Conservation (phyloP, 1,140 invertebrate species). For the Drosophila simulans region DNA sequence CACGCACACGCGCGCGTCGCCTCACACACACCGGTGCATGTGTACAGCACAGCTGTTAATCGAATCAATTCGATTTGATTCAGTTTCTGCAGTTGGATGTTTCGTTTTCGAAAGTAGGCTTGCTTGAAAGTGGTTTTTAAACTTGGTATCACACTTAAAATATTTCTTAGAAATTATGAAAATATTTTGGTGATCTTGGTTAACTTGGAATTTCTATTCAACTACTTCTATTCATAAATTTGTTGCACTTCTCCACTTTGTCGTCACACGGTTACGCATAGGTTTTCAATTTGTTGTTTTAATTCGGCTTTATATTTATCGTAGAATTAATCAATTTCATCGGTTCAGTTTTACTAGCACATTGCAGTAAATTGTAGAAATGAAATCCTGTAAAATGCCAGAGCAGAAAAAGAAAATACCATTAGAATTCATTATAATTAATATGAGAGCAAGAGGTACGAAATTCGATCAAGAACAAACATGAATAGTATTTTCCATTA, state of each 20-base stretch:
- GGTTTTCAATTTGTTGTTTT: constrained; percentile 27
- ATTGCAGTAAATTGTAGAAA: constrained; percentile 74
- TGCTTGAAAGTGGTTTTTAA: neutral
- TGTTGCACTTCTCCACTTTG: constrained; percentile 47
- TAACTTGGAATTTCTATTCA: constrained; percentile 64
- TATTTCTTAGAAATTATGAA: constrained; percentile 43
- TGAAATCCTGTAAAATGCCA: constrained; percentile 62
- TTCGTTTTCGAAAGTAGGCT: constrained; percentile 19
- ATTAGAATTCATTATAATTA: constrained; percentile 22
- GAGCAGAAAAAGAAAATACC: constrained; percentile 6
- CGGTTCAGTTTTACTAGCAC: constrained; percentile 64
- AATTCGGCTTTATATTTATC: constrained; percentile 45
- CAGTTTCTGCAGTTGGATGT: constrained; percentile 8
- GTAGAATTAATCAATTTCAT: constrained; percentile 66
- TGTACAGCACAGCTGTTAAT: constrained; percentile 50
- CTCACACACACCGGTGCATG: constrained; percentile 33
- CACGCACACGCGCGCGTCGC: constrained; percentile 8
- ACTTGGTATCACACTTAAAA: constrained; percentile 28
- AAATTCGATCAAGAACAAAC: constrained; percentile 27
- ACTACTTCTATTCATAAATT: constrained; percentile 29
- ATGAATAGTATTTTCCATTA: constrained; percentile 30
- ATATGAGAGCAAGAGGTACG: constrained; percentile 1
- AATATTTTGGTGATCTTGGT: constrained; percentile 49
- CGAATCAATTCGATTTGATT: constrained; percentile 14
- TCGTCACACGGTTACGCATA: constrained; percentile 27